Percentiles rank a stretch among this genome's conserved stretches.
These are phyloP conservation scores for Okapia johnstoni DNA, from an alignment of 2,113 vertebrate genomes.

Conservation along the genomic window DNA sequence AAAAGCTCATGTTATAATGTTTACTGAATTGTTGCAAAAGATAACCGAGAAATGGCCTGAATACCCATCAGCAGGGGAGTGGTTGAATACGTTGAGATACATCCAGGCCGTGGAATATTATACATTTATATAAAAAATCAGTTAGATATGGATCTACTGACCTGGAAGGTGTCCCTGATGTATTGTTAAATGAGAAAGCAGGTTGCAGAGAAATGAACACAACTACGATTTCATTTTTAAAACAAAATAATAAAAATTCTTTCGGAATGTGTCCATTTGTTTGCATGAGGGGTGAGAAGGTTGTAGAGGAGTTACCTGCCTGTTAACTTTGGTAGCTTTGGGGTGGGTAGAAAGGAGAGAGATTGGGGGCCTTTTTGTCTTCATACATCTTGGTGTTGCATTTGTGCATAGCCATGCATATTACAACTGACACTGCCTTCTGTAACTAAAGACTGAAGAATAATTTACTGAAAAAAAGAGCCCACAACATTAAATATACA, in stretches of 20 bases:
- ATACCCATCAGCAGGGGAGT: constrained; percentile 8
- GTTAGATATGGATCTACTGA: constrained; percentile 54
- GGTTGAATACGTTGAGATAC: constrained; percentile 44
- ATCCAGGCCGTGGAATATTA: constrained; percentile 13
- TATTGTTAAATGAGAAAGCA: constrained; percentile 54
- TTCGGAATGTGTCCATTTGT: not conserved
- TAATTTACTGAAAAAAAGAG: not conserved
- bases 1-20: constrained; percentile 32
- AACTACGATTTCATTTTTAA: constrained; percentile 34
- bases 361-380: not conserved
- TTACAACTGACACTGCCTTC: not conserved
- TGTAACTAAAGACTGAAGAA: constrained; percentile 2
- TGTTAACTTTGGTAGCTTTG: not conserved
- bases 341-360: not conserved
- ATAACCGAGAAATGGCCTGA: constrained; percentile 49
- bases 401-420: not conserved
- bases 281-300: not conserved
- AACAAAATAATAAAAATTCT: constrained; percentile 33
- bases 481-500: not conserved
- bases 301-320: not conserved
- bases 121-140: constrained; percentile 60
- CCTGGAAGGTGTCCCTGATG: constrained; percentile 28
- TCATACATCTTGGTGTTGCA: not conserved
- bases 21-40: constrained; percentile 64
- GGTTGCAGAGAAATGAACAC: constrained; percentile 50